Conservation (phyloP, 2,888 invertebrate genomes). For the Cephus pulcher region DNA sequence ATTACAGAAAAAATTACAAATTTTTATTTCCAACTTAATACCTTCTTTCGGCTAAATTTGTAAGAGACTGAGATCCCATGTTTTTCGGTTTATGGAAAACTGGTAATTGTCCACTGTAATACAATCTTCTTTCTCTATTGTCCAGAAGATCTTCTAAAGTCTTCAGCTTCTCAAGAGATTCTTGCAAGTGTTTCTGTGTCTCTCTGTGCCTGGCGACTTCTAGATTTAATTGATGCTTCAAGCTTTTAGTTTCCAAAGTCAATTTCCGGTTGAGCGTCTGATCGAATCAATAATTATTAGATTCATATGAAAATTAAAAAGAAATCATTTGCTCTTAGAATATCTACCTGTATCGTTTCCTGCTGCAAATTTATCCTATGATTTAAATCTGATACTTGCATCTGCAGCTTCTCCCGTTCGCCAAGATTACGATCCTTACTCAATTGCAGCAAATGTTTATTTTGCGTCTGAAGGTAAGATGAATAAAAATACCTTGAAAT, state of each 20-base stretch:
- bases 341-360: slow-evolving; percentile 63
- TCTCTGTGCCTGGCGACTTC: slow-evolving; percentile 80
- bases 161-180: slow-evolving; percentile 73
- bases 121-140: slow-evolving; percentile 65
- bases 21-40: slow-evolving; percentile 15
- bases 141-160: slow-evolving; percentile 73
- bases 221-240: slow-evolving; percentile 75
- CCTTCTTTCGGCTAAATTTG: slow-evolving; percentile 55
- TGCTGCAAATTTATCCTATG: slow-evolving; percentile 62
- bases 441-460: slow-evolving; percentile 77
- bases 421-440: slow-evolving; percentile 80
- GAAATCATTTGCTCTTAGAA: not conserved
- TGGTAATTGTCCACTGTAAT: slow-evolving; percentile 49
- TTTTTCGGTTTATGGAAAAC: slow-evolving; percentile 42
- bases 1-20: not conserved
- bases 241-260: slow-evolving; percentile 79
- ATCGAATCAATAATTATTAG: slow-evolving; percentile 55
- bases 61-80: slow-evolving; percentile 51
- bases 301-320: not conserved
- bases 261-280: slow-evolving; percentile 77
- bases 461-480: slow-evolving; percentile 69
- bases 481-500: not conserved
- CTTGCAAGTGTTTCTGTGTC: slow-evolving; percentile 75
- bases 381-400: slow-evolving; percentile 68
- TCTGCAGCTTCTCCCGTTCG: slow-evolving; percentile 80